Percentiles rank a stretch among this genome's conserved stretches.
Conservation (phyloP, 2,113 vertebrate genomes). For the Campylorhamphus procurvoides region DNA sequence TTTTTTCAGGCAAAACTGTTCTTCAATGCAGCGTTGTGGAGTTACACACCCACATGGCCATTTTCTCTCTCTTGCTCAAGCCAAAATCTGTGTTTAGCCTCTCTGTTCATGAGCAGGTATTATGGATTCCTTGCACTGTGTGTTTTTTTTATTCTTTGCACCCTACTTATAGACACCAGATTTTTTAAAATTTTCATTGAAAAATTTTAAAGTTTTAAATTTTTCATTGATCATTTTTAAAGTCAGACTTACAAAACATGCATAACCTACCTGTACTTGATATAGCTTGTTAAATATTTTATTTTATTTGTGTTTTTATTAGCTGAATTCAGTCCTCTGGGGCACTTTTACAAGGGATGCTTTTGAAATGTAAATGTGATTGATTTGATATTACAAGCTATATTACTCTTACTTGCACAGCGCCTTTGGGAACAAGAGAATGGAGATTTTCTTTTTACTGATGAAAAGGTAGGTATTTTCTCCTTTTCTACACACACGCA, state of each 20-base stretch:
- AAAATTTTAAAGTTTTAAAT: neutral
- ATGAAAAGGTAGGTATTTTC: constrained; percentile 31
- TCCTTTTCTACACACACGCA: neutral
- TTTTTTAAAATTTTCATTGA: neutral
- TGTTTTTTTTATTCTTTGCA: neutral
- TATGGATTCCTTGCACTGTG: neutral
- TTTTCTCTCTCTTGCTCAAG: neutral
- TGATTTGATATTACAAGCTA: constrained; percentile 55
- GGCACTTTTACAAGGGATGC: constrained; percentile 4
- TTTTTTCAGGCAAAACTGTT: neutral
- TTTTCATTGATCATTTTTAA: constrained; percentile 5
- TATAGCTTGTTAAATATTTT: constrained; percentile 49
- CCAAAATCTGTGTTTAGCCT: neutral
- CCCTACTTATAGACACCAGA: neutral
- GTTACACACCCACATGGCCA: neutral
- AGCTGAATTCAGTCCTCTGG: constrained; percentile 16
- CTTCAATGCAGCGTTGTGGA: neutral
- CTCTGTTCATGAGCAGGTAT: neutral
- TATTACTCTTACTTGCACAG: constrained; percentile 50
- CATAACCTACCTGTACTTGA: neutral
- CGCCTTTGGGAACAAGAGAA: constrained; percentile 53
- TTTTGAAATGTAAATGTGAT: constrained; percentile 70
- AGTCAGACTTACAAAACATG: neutral
- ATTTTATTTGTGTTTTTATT: constrained; percentile 55
- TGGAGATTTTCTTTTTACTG: constrained; percentile 31